Conservation (phyloP, 2,113 vertebrate genomes). For the Puffinus mauretanicus region DNA sequence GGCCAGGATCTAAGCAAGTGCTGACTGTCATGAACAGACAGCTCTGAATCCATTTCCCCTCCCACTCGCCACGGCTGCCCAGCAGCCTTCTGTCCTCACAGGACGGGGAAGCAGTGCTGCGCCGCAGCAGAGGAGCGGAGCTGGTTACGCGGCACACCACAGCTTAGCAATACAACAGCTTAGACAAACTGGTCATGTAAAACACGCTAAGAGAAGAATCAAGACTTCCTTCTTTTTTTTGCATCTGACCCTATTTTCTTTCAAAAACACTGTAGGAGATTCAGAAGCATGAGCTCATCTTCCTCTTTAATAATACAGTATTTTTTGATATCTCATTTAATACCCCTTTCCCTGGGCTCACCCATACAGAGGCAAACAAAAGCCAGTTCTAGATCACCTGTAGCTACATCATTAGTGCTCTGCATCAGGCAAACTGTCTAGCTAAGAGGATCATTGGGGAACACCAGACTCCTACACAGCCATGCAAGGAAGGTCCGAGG, state of each 20-base stretch:
- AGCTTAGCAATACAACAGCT: background rate
- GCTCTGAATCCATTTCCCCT: no score
- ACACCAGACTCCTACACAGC: background rate
- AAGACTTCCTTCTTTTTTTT: background rate
- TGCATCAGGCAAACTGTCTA: background rate
- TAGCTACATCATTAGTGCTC: background rate
- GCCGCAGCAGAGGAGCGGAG: background rate
- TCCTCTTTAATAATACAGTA: background rate
- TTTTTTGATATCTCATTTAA: background rate
- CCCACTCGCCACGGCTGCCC: background rate
- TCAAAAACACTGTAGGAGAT: background rate
- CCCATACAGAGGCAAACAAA: background rate
- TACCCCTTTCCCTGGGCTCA: no score
- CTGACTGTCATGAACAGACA: background rate
- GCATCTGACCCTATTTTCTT: background rate
- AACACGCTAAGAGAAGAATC: background rate
- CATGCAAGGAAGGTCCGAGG: background rate
- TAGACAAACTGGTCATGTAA: no score
- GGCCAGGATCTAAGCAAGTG: background rate
- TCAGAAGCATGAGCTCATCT: background rate
- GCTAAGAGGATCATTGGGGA: background rate
- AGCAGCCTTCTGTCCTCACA: background rate
- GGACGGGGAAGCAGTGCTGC: background rate
- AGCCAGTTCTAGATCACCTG: background rate
- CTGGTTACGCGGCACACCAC: no score